Evolutionary conservation across 2,113 vertebrate genomes (phyloP).

Genomic region (Apeltes quadracus): DNA sequence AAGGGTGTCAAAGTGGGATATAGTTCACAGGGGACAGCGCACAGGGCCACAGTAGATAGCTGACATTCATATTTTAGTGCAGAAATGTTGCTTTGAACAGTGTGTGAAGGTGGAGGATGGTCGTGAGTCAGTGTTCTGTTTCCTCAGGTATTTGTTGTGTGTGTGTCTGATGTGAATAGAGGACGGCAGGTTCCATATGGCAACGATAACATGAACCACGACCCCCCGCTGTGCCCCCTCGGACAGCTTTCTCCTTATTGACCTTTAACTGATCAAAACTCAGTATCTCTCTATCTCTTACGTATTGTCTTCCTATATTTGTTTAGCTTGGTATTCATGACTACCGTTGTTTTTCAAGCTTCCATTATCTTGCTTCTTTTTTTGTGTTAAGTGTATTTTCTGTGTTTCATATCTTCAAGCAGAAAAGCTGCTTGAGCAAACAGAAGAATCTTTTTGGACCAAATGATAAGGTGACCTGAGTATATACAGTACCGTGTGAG

Average conservation of each 20-base stretch:
- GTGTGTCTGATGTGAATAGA: slow-evolving; percentile 35
- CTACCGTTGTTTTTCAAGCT: neutral
- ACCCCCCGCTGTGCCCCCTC: slow-evolving; percentile 36
- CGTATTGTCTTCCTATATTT: too few relatives aligned
- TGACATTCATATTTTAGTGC: slow-evolving; percentile 13
- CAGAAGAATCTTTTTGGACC: neutral
- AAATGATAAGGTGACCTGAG: neutral
- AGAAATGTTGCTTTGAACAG: slow-evolving; percentile 7
- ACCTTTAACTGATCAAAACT: slow-evolving; percentile 41
- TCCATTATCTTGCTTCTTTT: neutral
- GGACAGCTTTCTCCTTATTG: slow-evolving; percentile 43
- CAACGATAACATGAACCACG: slow-evolving; percentile 50
- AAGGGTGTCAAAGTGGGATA: slow-evolving; percentile 26
- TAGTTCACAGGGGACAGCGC: slow-evolving; percentile 15
- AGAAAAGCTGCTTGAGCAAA: too few relatives aligned
- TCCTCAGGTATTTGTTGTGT: slow-evolving; percentile 36
- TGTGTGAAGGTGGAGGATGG: slow-evolving; percentile 12
- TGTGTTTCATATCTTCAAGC: neutral
- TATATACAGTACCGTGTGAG: neutral
- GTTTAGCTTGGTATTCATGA: neutral
- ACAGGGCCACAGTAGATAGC: slow-evolving; percentile 17
- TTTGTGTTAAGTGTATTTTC: neutral
- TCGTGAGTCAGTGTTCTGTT: slow-evolving; percentile 42
- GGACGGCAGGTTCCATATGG: slow-evolving; percentile 67
- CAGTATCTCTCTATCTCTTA: neutral